Percentiles rank a stretch among this genome's conserved stretches.
Evolutionary conservation across 2,888 invertebrate species (phyloP).

Genomic region (Melinaea menophilus): DNA sequence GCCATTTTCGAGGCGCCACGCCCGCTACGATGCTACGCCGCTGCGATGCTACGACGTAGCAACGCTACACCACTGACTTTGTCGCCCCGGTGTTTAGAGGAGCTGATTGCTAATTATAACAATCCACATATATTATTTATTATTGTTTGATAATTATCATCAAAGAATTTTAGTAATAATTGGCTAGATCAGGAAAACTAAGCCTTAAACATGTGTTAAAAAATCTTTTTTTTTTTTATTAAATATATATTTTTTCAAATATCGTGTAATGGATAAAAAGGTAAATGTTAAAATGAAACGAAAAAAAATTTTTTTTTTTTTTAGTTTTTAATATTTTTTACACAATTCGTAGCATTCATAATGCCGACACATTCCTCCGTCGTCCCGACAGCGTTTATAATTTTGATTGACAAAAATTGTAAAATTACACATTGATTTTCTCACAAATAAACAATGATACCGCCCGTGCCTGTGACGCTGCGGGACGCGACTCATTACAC

Average conservation of each 20-base stretch:
- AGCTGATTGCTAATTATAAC: slow-evolving; percentile 14
- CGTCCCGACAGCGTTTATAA: slow-evolving; percentile 60
- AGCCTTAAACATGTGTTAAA: not conserved
- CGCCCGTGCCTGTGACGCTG: slow-evolving; percentile 52
- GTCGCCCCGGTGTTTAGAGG: slow-evolving; percentile 37
- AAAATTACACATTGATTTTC: slow-evolving; percentile 29
- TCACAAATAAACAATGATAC: slow-evolving; percentile 33
- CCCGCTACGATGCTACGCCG: slow-evolving; percentile 64
- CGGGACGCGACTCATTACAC: slow-evolving; percentile 57
- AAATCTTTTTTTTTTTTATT: slow-evolving; percentile 11
- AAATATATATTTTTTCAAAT: not conserved
- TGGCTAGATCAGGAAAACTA: too few species aligned
- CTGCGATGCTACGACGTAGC: slow-evolving; percentile 48
- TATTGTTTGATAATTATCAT: too few species aligned
- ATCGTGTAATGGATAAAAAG: not conserved
- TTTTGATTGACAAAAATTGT: slow-evolving; percentile 53
- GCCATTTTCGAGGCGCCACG: slow-evolving; percentile 72
- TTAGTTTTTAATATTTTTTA: slow-evolving; percentile 79
- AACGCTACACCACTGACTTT: slow-evolving; percentile 32
- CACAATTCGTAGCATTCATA: slow-evolving; percentile 80
- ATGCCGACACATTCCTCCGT: slow-evolving; percentile 70
- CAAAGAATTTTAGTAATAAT: too few species aligned
- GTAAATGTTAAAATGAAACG: slow-evolving; percentile 55
- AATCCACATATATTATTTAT: not conserved
- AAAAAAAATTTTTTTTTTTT: slow-evolving; percentile 53